phyloP scores from a whole-genome alignment of 1,140 invertebrate species.

The Bombus waltoni region DNA sequence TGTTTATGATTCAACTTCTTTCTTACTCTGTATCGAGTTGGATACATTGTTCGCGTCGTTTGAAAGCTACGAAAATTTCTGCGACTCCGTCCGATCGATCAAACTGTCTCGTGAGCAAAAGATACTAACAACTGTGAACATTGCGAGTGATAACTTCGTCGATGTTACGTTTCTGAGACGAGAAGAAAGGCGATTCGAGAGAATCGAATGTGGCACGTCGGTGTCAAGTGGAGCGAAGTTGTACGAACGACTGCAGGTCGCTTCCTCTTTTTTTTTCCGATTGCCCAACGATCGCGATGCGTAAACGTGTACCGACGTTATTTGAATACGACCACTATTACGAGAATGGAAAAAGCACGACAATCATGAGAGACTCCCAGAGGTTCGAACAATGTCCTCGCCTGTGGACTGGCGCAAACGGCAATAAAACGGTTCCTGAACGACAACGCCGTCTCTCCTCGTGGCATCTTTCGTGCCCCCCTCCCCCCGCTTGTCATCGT shows the following conservation, averaged over 20 bases:
- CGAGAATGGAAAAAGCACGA: constrained; percentile 77
- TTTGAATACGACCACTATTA: constrained; percentile 78
- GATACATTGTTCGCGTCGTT: not conserved
- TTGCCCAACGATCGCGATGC: constrained; percentile 74
- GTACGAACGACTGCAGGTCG: constrained; percentile 25
- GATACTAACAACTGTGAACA: not conserved
- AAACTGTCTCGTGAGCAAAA: not conserved
- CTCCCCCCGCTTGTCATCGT: constrained; percentile 16
- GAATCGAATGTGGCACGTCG: constrained; percentile 9
- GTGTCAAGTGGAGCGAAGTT: constrained; percentile 34
- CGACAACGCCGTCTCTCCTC: constrained; percentile 69
- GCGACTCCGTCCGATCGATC: not conserved
- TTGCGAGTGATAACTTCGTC: no score
- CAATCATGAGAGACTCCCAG: constrained; percentile 82
- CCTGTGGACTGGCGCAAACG: constrained; percentile 72
- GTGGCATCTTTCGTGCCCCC: constrained; percentile 35
- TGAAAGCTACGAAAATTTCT: not conserved
- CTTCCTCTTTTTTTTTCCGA: constrained; percentile 50
- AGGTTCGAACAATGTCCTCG: constrained; percentile 78
- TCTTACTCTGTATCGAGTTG: no score
- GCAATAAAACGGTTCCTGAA: constrained; percentile 74
- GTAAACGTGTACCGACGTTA: constrained; percentile 73
- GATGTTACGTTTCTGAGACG: not conserved
- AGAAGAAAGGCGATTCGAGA: not conserved
- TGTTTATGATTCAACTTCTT: not conserved